Evolutionary conservation across 2,888 invertebrate genomes (phyloP).

Genomic region (Petrolisthes manimaculis): DNA sequence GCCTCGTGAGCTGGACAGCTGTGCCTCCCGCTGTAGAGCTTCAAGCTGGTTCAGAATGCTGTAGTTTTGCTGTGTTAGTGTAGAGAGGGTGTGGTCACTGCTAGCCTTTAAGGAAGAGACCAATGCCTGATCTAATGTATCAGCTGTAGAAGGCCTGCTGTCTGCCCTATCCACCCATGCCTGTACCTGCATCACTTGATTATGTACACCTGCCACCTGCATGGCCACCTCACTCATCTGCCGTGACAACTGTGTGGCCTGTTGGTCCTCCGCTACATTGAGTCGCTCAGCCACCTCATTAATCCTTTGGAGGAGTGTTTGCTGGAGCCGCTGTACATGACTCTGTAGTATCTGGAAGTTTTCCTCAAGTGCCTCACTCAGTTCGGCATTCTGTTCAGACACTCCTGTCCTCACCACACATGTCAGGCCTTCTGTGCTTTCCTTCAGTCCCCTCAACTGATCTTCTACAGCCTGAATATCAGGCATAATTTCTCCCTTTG

Average conservation of each 20-base stretch:
- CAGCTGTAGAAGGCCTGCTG: conserved; percentile 23
- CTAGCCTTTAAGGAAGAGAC: conserved; percentile 35
- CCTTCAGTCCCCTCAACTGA: conserved; percentile 30
- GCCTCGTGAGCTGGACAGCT: neutral
- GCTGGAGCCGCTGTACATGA: conserved; percentile 46
- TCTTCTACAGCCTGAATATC: conserved; percentile 22
- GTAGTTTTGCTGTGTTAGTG: conserved; percentile 35
- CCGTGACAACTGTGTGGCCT: conserved; percentile 11
- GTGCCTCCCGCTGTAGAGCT: conserved; percentile 23
- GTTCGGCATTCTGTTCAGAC: conserved; percentile 35
- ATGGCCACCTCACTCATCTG: conserved; percentile 47
- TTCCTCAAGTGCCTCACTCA: conserved; percentile 55
- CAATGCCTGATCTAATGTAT: conserved; percentile 32
- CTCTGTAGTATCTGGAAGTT: conserved; percentile 53
- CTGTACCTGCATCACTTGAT: conserved; percentile 32
- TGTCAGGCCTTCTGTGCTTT: conserved; percentile 36
- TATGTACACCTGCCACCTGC: conserved; percentile 43
- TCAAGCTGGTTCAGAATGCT: conserved; percentile 47
- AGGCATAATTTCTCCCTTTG: neutral
- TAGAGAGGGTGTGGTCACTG: conserved; percentile 39
- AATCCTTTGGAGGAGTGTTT: conserved; percentile 40
- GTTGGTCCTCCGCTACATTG: conserved; percentile 40
- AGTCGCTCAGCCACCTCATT: conserved; percentile 46
- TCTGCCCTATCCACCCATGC: conserved; percentile 35
- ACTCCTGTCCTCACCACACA: conserved; percentile 15